A percentile compares a stretch with the other conserved stretches of the same genome.
Conservation (phyloP, 2,888 invertebrate species). For the Epirrhoe tristata region DNA sequence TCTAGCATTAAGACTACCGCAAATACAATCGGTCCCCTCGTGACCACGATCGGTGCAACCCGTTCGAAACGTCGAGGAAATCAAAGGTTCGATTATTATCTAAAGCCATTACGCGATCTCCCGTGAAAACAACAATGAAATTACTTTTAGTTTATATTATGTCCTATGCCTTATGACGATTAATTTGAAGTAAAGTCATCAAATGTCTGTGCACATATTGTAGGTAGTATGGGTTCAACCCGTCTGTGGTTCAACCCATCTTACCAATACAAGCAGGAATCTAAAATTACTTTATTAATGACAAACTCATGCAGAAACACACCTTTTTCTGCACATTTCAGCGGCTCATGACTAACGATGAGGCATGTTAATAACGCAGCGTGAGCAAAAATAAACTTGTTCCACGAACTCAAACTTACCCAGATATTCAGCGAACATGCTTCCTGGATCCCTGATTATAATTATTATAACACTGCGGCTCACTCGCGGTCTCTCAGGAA, state of each 20-base stretch:
- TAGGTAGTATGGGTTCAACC: background rate
- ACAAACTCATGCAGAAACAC: slow-evolving; percentile 34
- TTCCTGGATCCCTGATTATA: slow-evolving; percentile 41
- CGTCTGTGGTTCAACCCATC: background rate
- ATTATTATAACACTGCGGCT: background rate
- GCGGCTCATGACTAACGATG: slow-evolving; percentile 64
- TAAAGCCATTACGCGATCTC: too few relatives aligned
- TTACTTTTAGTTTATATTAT: too few relatives aligned
- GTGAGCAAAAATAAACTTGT: slow-evolving; percentile 73
- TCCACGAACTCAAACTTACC: slow-evolving; percentile 63
- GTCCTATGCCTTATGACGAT: too few relatives aligned
- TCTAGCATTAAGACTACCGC: too few relatives aligned
- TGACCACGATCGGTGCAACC: too few relatives aligned
- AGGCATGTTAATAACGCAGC: slow-evolving; percentile 60
- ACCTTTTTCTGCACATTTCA: slow-evolving; percentile 31
- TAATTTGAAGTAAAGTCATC: background rate
- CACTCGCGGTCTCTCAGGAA: too few relatives aligned
- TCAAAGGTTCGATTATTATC: too few relatives aligned
- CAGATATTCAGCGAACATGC: slow-evolving; percentile 38
- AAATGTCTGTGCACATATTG: background rate
- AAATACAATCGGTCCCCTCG: too few relatives aligned
- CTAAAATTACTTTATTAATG: slow-evolving; percentile 24
- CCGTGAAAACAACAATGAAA: too few relatives aligned
- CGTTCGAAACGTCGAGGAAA: too few relatives aligned
- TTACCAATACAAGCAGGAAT: slow-evolving; percentile 2